phyloP scores from a whole-genome alignment of 2,888 invertebrate genomes.

The Pandemis cinnamomeana region DNA sequence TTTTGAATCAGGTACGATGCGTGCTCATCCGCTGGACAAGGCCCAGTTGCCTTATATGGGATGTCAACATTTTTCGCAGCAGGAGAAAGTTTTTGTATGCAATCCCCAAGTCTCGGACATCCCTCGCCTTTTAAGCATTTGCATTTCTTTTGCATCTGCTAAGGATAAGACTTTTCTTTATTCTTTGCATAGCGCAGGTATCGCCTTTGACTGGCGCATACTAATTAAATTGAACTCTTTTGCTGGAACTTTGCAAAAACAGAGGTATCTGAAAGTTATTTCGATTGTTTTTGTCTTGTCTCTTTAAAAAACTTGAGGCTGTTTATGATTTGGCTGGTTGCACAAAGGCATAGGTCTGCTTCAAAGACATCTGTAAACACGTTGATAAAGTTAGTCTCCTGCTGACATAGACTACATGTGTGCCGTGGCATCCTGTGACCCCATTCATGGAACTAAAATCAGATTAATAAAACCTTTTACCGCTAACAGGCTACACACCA shows the following conservation, averaged over 20 bases:
- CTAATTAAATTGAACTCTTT: slow-evolving; percentile 43
- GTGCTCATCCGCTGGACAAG: slow-evolving; percentile 56
- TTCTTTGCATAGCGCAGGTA: slow-evolving; percentile 52
- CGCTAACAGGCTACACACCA: background rate
- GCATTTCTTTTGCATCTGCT: slow-evolving; percentile 71
- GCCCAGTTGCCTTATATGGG: slow-evolving; percentile 73
- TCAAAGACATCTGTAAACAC: background rate
- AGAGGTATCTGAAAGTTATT: slow-evolving; percentile 38
- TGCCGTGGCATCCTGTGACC: background rate
- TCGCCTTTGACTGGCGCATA: slow-evolving; percentile 44
- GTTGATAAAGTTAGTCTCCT: too few species aligned
- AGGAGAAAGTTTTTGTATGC: slow-evolving; percentile 77
- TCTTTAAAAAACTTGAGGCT: slow-evolving; percentile 15
- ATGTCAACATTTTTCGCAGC: slow-evolving; percentile 68
- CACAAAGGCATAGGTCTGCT: background rate
- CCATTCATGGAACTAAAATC: background rate
- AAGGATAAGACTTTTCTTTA: slow-evolving; percentile 57
- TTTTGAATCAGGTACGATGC: slow-evolving; percentile 50
- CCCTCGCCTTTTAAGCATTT: slow-evolving; percentile 73
- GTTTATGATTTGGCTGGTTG: slow-evolving; percentile 12
- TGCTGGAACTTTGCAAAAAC: slow-evolving; percentile 27
- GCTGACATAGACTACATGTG: too few species aligned
- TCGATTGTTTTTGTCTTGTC: slow-evolving; percentile 35
- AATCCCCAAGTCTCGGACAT: slow-evolving; percentile 58
- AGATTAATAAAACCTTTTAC: slow-evolving; percentile 5